A percentile compares a stretch with the other conserved stretches of the same genome.
phyloP scores from a whole-genome alignment of 2,888 invertebrate species.

The Alsophila aescularia region DNA sequence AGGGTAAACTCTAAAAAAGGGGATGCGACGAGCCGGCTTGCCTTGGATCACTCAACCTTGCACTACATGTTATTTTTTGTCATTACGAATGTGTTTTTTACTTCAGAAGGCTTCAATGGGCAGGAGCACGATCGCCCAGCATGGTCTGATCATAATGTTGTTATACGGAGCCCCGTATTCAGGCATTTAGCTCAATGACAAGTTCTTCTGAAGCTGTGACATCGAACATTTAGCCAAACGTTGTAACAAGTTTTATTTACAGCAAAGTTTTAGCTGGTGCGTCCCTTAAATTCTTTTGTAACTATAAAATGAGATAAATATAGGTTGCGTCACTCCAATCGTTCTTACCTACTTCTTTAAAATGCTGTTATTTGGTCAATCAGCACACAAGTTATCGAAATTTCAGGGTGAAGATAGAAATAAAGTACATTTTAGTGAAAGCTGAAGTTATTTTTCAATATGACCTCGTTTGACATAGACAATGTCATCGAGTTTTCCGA shows the following conservation, averaged over 20 bases:
- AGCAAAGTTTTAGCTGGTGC: not conserved
- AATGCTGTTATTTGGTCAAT: too few relatives aligned
- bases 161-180: slow-evolving; percentile 5
- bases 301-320: too few relatives aligned
- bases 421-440: too few relatives aligned
- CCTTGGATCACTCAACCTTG: slow-evolving; percentile 16
- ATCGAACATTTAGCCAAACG: slow-evolving; percentile 10
- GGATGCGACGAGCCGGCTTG: not conserved
- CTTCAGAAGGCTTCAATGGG: slow-evolving; percentile 22
- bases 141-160: slow-evolving; percentile 7
- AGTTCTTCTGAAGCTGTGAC: slow-evolving; percentile 25
- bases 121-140: slow-evolving; percentile 23
- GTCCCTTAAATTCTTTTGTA: too few relatives aligned
- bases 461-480: too few relatives aligned
- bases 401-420: too few relatives aligned
- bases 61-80: slow-evolving; percentile 21
- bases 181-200: slow-evolving; percentile 32
- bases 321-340: too few relatives aligned
- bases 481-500: too few relatives aligned
- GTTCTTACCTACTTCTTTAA: too few relatives aligned
- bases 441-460: too few relatives aligned
- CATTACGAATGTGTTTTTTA: slow-evolving; percentile 19
- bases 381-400: too few relatives aligned
- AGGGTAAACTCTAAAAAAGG: slow-evolving; percentile 2
- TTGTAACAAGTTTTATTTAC: not conserved